A percentile compares a stretch with the other conserved stretches of the same genome.
Evolutionary conservation across 2,797 vertebrate species (phyloP).

Genomic region (Pangasius mekongensis): DNA sequence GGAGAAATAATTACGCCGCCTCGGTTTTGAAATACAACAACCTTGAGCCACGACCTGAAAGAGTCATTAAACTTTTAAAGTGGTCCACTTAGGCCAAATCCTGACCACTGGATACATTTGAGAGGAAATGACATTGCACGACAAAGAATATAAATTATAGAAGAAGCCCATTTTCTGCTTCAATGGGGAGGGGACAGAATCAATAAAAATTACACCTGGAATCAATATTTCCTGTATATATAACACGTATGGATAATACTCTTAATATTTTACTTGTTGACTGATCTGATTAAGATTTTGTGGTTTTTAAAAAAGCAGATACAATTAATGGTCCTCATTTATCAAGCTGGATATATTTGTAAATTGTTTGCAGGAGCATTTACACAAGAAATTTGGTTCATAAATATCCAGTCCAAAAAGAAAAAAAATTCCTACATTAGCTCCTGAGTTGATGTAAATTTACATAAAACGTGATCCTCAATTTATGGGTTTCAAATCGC

Average conservation of each 20-base stretch:
- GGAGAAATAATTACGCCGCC: slow-evolving; percentile 22
- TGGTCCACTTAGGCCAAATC: slow-evolving; percentile 32
- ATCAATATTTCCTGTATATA: slow-evolving; percentile 14
- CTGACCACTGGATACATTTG: slow-evolving; percentile 5
- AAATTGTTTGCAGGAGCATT: not conserved
- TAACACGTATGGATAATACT: not conserved
- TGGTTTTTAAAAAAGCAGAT: not conserved
- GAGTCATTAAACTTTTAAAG: slow-evolving; percentile 38
- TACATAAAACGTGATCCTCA: not conserved
- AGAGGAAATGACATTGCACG: slow-evolving; percentile 12
- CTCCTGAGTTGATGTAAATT: not conserved
- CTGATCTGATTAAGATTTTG: not conserved
- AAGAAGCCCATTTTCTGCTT: slow-evolving; percentile 8
- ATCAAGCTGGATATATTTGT: not conserved
- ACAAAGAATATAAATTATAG: slow-evolving; percentile 31
- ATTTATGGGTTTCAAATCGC: not conserved
- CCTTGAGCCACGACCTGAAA: slow-evolving; percentile 42
- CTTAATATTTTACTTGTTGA: slow-evolving; percentile 5
- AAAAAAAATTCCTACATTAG: not conserved
- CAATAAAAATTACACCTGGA: slow-evolving; percentile 13
- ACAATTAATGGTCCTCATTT: not conserved
- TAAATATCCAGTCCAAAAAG: not conserved
- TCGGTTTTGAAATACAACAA: slow-evolving; percentile 40
- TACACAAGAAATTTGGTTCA: not conserved
- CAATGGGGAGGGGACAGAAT: not conserved